A percentile compares a stretch with the other conserved stretches of the same genome.
Conservation (phyloP, 2,113 vertebrate genomes). For the Paracanthobrama guichenoti region DNA sequence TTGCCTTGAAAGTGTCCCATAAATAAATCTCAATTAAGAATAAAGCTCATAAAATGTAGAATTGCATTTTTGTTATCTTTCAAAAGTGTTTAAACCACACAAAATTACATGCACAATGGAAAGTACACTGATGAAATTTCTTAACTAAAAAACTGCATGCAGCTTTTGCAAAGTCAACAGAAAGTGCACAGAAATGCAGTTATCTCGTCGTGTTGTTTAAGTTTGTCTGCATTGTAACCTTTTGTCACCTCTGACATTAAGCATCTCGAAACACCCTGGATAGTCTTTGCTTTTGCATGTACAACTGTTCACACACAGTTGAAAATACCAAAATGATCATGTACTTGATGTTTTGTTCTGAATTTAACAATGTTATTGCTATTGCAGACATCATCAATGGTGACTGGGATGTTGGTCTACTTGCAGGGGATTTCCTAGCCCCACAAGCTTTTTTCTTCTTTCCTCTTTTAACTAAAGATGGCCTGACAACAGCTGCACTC, state of each 20-base stretch:
- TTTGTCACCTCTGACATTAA: slow-evolving; percentile 17
- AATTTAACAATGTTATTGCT: slow-evolving; percentile 58
- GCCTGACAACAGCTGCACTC: slow-evolving; percentile 73
- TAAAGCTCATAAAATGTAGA: background rate
- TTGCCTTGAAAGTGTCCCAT: background rate
- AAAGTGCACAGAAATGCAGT: background rate
- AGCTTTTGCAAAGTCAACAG: background rate
- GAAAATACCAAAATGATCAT: slow-evolving; percentile 24
- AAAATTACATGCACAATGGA: background rate
- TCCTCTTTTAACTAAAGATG: slow-evolving; percentile 77
- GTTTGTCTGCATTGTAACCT: background rate
- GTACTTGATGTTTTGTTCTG: slow-evolving; percentile 42
- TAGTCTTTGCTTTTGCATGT: slow-evolving; percentile 14
- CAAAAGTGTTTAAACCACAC: background rate
- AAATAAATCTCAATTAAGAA: background rate
- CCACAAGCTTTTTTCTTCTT: slow-evolving; percentile 70
- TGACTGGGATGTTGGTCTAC: slow-evolving; percentile 70
- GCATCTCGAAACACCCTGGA: background rate
- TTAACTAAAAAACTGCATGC: background rate
- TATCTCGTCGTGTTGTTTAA: background rate
- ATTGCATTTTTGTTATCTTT: background rate
- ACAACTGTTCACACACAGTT: slow-evolving; percentile 18
- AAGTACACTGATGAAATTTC: background rate
- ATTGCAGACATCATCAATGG: slow-evolving; percentile 63
- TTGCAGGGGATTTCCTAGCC: slow-evolving; percentile 80